Base-by-base conservation (phyloP, 2,113 vertebrate genomes). In the Saccopteryx bilineata region DNA sequence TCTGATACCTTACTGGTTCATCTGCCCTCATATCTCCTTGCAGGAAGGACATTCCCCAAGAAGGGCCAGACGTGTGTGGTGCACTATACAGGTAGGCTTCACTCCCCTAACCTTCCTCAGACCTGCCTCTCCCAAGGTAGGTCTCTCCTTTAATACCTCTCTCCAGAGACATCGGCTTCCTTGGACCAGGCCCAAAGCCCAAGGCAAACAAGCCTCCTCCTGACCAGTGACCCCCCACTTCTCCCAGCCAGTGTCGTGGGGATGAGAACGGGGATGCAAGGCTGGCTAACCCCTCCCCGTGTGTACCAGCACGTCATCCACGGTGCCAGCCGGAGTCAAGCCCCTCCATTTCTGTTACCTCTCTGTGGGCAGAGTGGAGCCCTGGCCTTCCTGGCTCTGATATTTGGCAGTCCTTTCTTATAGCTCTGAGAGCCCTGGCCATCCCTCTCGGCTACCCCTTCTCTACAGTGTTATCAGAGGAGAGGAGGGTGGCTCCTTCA, bases 31-130 rank as follows among this genome's bases (percentile, higher is more conserved):
- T 93, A 39, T 97, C 48, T 98, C 92, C 98, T 95, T 94, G 98
- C 99, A 99, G 99, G 99, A 98, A 99, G 99, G 97, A 99, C 99
- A 23, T 99, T 99, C 98, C 99, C 99, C 92, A 99, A 99, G 99
- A 99, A 99, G 98, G 99, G 99, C 83, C 99, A 99, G 98, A 99
- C 99, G 0, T 99, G 99, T 90, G 99, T 99, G 93, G 99, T 99
- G 90, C 99, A 99, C 98, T 99, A 99, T 98, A 99, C 99, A 99
- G 99, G 99, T 99, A 99, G 98, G 97, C 60, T n/a, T 87, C 3
- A 0, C 11, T 50, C 63, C 48, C 58, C 75, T 9, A 5, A 28
- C 24, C 63, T 12, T 52, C n/a, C 7, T n/a, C 68, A 79, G 52
- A 17, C 63, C 72, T 86, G 52, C 39, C 68, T 26, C 31, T 88